Evolutionary conservation across 2,888 invertebrate species (phyloP), one percentile per base, ranked within the genome.

Genomic region (Diadegma fenestrale): DNA sequence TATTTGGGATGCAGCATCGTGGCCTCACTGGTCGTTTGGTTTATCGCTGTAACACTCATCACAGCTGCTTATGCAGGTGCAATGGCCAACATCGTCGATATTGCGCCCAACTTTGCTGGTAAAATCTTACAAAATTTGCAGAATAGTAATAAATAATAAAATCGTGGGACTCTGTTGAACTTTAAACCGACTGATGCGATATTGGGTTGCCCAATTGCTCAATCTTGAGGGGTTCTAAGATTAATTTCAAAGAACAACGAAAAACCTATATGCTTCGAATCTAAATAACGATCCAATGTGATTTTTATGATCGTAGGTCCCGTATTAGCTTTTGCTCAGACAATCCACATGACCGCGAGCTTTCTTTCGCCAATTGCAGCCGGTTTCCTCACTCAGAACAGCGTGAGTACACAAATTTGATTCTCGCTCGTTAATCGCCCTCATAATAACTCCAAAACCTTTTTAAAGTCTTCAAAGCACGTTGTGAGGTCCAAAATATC

Each of bases 71-170:
- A 97, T 91, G 96, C 96, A 4, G 96, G 96, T 51, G 96, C 96
- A 4, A 97, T 97, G 96, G 96, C 97, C 0, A 97, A 96, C 90
- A 96, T 97, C 86, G 96, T 97, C 19, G 97, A 97, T 92, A 96
- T 97, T 83, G 96, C 97, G 0, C 97, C 97, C n/a, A 97, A 97
- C 94, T 96, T 96, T 89, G 97, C 97, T 75, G 97, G 96, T 92
- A 91, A 90, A 37, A 37, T 8, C 8, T 37, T 37, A 37, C 10
- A 37, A n/a, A n/a, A 10, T 37, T 37, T 10, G 5, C 0, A 37
- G 5, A 37, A 8, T 37, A 7, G 10, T 37, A 37, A 37, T 8
- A 37, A 37, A 37, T 37, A 10, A 8, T 37, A 37, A 37, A 37
- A 37, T 37, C 37, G 37, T 10, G 37, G 1, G 37, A 37, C 10